These are phyloP conservation scores for Labeo rohita DNA, from an alignment of 2,113 vertebrate species.

Conservation along the genomic window DNA sequence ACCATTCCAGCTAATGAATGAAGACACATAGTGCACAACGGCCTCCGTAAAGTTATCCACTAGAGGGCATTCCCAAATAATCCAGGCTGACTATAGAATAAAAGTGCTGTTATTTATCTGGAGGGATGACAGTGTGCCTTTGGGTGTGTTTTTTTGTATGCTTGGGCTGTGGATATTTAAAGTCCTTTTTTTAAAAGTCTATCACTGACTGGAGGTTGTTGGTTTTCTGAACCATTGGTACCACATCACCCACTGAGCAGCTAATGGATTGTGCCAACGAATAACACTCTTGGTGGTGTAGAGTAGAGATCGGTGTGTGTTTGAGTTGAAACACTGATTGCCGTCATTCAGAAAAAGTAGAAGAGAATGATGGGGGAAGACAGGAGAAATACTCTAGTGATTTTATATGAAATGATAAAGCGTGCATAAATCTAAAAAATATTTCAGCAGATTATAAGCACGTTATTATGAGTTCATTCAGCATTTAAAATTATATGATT, in stretches of 20 bases:
- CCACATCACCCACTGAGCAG: constrained; percentile 66
- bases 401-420: neutral
- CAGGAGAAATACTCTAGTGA: neutral
- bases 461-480: neutral
- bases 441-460: neutral
- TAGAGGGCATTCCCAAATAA: constrained; percentile 68
- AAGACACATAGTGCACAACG: constrained; percentile 58
- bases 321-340: neutral
- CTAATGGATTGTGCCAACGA: constrained; percentile 70
- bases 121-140: constrained; percentile 10
- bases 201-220: constrained; percentile 41
- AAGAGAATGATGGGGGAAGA: neutral
- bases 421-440: neutral
- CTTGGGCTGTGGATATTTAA: constrained; percentile 12
- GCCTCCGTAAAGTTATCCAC: constrained; percentile 59
- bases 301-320: constrained; percentile 11
- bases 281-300: constrained; percentile 40
- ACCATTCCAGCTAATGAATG: constrained; percentile 70
- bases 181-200: constrained; percentile 43
- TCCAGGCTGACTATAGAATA: constrained; percentile 65
- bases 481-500: neutral
- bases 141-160: neutral
- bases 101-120: constrained; percentile 35
- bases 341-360: neutral
- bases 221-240: constrained; percentile 58